Base-by-base conservation (phyloP, 1,140 invertebrate genomes). In the Eupristina koningsbergeri region DNA sequence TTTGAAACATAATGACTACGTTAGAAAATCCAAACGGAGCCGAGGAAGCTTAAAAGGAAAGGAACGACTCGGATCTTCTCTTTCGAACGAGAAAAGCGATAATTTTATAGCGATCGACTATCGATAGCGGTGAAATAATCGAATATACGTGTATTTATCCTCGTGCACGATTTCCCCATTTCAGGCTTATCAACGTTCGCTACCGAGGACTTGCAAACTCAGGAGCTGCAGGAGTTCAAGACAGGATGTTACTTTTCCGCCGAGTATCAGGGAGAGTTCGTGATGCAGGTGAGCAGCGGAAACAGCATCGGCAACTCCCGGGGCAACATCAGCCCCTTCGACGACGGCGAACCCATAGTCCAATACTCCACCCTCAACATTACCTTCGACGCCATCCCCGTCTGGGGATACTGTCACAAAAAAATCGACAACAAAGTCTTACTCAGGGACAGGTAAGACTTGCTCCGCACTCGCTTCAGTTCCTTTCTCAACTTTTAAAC, bases 321-420 rank as follows among this genome's bases (percentile, higher is more conserved):
- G 79, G 88, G 89, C 76, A 91, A 91, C 61, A 88, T 87, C 31
- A 91, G 90, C 86, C 64, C 13, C 34, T 76, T 84, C 61, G 80
- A 81, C 39, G 80, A 88, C 86, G 89, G 90, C 53, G 92, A 93
- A 61, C 92, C 92, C 50, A 93, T 95, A 76, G 93, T 95, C 74
- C 93, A 94, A 83, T 95, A 95, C 88, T 94, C 94, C 36, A 89
- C 93, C 71, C 91, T 96, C 67, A 95, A 94, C 86, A 94, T 96
- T 75, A 94, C 94, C 39, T 93, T 92, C 77, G 94, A 94, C 85
- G 92, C 94, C 19, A 95, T 95, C 86, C 94, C 95, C 15, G 94
- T 95, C 50, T 96, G 95, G 95, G 95, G 95, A 7, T 93, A 93
- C 81, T 96, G 95, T 85, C 93, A 95, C 86, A 91, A 91, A 84